phyloP scores from a whole-genome alignment of 2,888 invertebrate genomes.

The Neocrepidodera transversa region DNA sequence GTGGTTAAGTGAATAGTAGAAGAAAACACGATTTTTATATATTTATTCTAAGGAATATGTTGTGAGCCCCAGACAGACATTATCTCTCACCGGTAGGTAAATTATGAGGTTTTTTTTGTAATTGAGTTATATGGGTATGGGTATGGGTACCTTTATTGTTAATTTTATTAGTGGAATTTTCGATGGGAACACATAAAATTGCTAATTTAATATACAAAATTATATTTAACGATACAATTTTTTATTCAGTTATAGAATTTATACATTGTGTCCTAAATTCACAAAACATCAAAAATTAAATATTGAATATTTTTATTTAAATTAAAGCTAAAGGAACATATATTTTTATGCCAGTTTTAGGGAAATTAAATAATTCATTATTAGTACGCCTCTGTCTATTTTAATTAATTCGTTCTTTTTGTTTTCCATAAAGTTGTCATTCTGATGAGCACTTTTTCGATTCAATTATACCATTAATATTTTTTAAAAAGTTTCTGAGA shows the following conservation, averaged over 20 bases:
- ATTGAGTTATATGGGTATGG: conserved; percentile 29
- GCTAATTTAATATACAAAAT: no score
- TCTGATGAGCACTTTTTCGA: conserved; percentile 1
- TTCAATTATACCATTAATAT: conserved; percentile 13
- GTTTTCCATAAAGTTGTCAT: conserved; percentile 17
- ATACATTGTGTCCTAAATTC: no score
- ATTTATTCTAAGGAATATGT: conserved; percentile 38
- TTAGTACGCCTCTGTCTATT: no score
- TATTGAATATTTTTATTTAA: no score
- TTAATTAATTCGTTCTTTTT: conserved; percentile 1
- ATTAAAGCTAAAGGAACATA: no score
- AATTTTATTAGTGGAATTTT: no score
- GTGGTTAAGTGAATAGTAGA: conserved; percentile 52
- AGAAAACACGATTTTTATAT: conserved; percentile 47
- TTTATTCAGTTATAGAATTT: no score
- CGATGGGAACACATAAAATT: no score
- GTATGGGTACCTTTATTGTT: conserved; percentile 6
- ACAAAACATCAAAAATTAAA: no score
- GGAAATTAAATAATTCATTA: no score
- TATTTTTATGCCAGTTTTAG: no score
- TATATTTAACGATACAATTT: no score
- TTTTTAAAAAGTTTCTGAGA: conserved; percentile 13
- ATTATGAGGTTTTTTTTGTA: conserved; percentile 30
- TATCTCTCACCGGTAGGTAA: conserved; percentile 29
- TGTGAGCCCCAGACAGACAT: conserved; percentile 27